Evolutionary conservation across 2,888 invertebrate genomes (phyloP), one percentile per base, ranked within the genome.

Genomic region (Drosophila anomalata): DNA sequence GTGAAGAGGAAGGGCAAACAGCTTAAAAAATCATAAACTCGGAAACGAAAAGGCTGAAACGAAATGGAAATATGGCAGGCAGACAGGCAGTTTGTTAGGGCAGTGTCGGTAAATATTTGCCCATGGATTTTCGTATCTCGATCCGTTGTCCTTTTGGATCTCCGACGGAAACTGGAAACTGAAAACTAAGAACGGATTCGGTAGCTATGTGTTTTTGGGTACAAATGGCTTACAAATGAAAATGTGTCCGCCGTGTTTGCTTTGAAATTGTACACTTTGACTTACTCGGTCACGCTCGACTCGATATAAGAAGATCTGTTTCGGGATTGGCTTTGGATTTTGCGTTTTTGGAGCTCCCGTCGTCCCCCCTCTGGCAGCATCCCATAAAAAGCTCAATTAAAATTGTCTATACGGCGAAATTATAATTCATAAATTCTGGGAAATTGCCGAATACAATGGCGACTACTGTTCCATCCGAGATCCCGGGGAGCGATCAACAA

Each of bases 391-490:
- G 91, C 90, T 88, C 90, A 90, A 91, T 91, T 91, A 90, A 90
- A 89, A 91, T 85, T 88, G 87, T 82, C 88, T 91, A 89, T 82
- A 83, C 79, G 82, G 77, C 72, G 77, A 88, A 88, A 89, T 87
- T 89, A 89, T 90, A 89, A 89, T 89, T 87, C 90, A 90, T 91
- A 89, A 91, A 91, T 91, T 91, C 91, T 91, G 91, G 91, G 91
- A 91, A 91, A 91, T 91, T 88, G 86, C 70, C 81, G 88, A 90
- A 89, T 80, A 91, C 91, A 91, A 90, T 88, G 87, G 74, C 46
- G 39, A 51, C 52, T 87, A 90, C 89, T 91, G 91, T 91, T 81
- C 36, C 36, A n/a, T 66, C 47, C 29, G 54, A 66, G 42, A 2
- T 44, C 53, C 78, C 76, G 68, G 74, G 74, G 77, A 74, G 72